Base-by-base conservation (phyloP, 2,797 vertebrate genomes). In the Paguma larvata region DNA sequence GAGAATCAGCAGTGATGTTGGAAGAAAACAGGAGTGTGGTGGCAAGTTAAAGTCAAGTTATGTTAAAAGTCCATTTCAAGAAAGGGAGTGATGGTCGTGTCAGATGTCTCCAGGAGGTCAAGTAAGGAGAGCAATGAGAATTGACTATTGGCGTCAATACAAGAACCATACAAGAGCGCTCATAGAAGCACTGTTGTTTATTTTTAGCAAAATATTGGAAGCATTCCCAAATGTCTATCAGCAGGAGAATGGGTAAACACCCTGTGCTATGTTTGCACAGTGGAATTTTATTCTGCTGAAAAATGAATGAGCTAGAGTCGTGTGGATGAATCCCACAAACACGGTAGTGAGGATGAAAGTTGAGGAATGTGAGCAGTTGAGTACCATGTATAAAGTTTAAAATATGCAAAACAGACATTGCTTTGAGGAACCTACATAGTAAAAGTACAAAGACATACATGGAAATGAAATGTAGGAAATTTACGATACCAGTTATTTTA, bases 121-220 rank as follows among this genome's bases (percentile, higher is more conserved):
- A 78, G 23, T 67, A 51, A 89, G 46, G 67, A 85, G 56, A 92
- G 27, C 27, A 32, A 10, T n/a, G 67, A 89, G 48, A 89, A 86
- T 41, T 75, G 41, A 80, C 27, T 38, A 9, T 19, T 62, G 84
- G 56, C 27, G 32, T 70, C 34, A 32, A 38, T n/a, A 27, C 0
- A 90, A 63, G 86, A 68, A 63, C 44, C 32, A 68, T 9, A 34
- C 0, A 83, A 46, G 78, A 48, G 34, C 77, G 23, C 32, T 53
- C 19, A 51, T 7, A 82, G 44, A 77, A 82, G 11, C 72, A 51
- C 30, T 62, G 73, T 51, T 95, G 73, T 44, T 95, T 65, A 65
- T 70, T 95, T 89, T 95, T 78, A 93, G 59, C 82, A 82, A 89
- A 90, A 75, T 78, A 56, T 41, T 90, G 65, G 82, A 85, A 85